Evolutionary conservation across 2,113 vertebrate species (phyloP), one percentile per base, ranked within the genome.

Genomic region (Rhabdomys dilectus): DNA sequence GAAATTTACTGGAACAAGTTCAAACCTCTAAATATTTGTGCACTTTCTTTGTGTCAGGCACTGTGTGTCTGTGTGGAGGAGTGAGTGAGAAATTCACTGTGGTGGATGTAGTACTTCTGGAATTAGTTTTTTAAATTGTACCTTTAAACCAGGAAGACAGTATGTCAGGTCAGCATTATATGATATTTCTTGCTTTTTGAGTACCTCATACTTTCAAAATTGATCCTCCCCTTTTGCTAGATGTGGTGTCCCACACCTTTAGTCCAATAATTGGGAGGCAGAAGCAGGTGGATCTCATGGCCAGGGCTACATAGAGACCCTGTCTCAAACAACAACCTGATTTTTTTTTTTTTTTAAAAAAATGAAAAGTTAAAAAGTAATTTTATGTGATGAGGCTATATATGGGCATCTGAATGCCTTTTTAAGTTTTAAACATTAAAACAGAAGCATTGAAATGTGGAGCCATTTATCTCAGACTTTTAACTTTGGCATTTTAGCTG

Each of bases 171-270:
- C 72, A 94, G 24, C 72, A 75, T 3, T 85, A 7, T 56, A 17
- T 94, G 15, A 76, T 85, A 62, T 48, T 75, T 62, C 29, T 80
- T 93, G 51, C 17, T 62, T 96, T 51, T 96, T 96, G 21, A 89
- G 68, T 92, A 92, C 85, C 51, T 93, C 91, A 24, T 90, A 76
- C 95, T 96, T 91, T 93, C 21, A 86, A 78, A 84, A 88, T 88
- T 92, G 42, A 81, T 9, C 2, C 34, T 22, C n/a, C 12, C n/a
- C 19, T 12, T 13, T 58, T 13, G 36, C 53, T 53, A 82, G 36
- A n/a, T 16, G 36, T 60, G 36, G 53, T 26, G 11, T 60, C 22
- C 62, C n/a, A 60, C 12, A 84, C n/a, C 53, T 84, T 60, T 84
- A 84, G 36, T 42, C 12, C 56, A 60, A 10, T 62, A 42, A 84